Evolutionary conservation across 2,888 invertebrate species (phyloP).

Genomic region (Cataglyphis altisquamis): DNA sequence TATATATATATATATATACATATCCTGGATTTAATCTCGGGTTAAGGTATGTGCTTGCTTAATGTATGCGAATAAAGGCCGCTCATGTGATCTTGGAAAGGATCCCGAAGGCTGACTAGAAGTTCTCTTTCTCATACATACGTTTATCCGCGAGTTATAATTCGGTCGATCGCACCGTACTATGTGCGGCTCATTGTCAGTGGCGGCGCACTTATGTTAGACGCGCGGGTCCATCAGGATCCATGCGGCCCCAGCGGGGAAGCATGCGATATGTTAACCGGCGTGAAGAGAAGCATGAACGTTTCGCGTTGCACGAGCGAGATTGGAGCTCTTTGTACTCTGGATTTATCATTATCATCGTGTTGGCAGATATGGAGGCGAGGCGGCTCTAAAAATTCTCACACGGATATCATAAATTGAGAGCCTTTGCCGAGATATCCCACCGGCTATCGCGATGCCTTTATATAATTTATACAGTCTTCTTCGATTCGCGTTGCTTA

Average conservation of each 20-base stretch:
- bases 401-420: conserved; percentile 31
- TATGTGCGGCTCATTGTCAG: neutral
- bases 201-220: conserved; percentile 35
- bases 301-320: conserved; percentile 8
- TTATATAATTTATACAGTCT: conserved; percentile 7
- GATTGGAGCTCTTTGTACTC: neutral
- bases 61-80: conserved; percentile 67
- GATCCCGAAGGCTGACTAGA: conserved; percentile 58
- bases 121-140: conserved; percentile 71
- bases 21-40: neutral
- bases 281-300: neutral
- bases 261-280: neutral
- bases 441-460: conserved; percentile 4
- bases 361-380: neutral
- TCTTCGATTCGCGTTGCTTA: neutral
- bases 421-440: neutral
- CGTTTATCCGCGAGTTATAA: conserved; percentile 74
- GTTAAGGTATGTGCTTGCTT: conserved; percentile 58
- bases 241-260: neutral
- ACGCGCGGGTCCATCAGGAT: neutral
- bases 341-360: conserved; percentile 30
- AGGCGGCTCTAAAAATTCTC: neutral
- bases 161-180: conserved; percentile 56
- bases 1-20: conserved; percentile 16
- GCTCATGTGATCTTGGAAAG: conserved; percentile 60